Conservation (phyloP, 2,797 vertebrate species). For the Leucoraja ocellata region DNA sequence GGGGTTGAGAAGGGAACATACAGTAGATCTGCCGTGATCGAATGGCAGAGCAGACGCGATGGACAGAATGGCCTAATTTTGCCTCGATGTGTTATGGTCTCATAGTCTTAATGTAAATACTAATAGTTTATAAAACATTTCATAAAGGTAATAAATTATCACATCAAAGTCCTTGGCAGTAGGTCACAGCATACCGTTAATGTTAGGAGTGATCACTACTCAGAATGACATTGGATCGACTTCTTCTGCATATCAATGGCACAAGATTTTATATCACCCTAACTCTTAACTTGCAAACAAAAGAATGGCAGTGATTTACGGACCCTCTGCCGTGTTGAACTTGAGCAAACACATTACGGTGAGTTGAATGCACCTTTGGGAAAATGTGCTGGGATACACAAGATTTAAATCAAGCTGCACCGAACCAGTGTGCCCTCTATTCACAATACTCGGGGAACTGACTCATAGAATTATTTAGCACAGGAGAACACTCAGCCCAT, state of each 20-base stretch:
- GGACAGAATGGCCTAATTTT: no score
- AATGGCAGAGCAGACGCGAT: no score
- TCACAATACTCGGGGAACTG: not conserved
- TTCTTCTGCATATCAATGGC: not conserved
- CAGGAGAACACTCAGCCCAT: not conserved
- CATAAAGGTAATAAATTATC: not conserved
- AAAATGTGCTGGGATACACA: not conserved
- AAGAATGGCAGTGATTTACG: not conserved
- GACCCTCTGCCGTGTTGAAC: not conserved
- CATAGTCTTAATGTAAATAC: not conserved
- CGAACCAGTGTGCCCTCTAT: not conserved
- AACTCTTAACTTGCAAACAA: not conserved
- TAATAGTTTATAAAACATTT: not conserved
- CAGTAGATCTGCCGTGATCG: no score
- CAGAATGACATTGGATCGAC: not conserved
- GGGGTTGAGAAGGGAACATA: no score
- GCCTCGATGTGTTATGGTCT: no score
- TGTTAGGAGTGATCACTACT: not conserved
- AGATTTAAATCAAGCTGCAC: not conserved
- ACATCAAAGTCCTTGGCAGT: not conserved
- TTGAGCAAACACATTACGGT: not conserved
- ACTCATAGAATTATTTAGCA: not conserved
- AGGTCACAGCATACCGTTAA: slow-evolving; percentile 4
- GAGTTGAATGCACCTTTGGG: not conserved
- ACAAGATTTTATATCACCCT: not conserved